These are phyloP conservation scores for Magallana ariakensis DNA, from an alignment of 1,140 invertebrate genomes.

Conservation along the genomic window DNA sequence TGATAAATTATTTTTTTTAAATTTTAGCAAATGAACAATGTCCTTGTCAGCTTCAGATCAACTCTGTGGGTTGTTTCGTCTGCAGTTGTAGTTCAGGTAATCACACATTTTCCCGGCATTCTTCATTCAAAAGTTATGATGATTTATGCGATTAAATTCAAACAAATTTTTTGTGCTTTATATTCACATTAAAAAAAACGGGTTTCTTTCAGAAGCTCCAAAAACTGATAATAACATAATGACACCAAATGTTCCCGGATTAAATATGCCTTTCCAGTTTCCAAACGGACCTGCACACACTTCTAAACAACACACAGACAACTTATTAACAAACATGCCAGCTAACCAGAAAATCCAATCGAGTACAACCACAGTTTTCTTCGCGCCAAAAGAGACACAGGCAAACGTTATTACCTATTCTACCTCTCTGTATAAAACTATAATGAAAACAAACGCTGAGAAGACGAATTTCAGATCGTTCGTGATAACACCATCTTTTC, in stretches of 20 bases:
- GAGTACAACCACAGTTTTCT: background rate
- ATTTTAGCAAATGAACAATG: slow-evolving; percentile 18
- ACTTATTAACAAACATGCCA: background rate
- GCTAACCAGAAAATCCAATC: background rate
- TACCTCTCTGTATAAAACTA: background rate
- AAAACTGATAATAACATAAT: background rate
- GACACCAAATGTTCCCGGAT: background rate
- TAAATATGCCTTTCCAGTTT: slow-evolving; percentile 11
- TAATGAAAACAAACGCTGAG: background rate
- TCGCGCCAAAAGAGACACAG: background rate
- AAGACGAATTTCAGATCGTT: background rate
- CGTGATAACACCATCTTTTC: background rate
- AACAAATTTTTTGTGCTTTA: background rate
- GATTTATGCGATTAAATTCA: background rate
- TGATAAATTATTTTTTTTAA: no score
- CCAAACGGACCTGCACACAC: background rate
- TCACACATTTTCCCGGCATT: no score
- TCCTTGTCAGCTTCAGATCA: background rate
- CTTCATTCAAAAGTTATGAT: background rate
- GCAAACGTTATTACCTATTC: background rate
- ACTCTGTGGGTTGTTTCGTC: slow-evolving; percentile 2
- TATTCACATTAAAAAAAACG: background rate
- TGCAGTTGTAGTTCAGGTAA: background rate
- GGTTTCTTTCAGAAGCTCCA: background rate
- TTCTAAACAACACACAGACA: background rate